Evolutionary conservation across 1,140 invertebrate species (phyloP).

Genomic region (Tetraneura akinire): DNA sequence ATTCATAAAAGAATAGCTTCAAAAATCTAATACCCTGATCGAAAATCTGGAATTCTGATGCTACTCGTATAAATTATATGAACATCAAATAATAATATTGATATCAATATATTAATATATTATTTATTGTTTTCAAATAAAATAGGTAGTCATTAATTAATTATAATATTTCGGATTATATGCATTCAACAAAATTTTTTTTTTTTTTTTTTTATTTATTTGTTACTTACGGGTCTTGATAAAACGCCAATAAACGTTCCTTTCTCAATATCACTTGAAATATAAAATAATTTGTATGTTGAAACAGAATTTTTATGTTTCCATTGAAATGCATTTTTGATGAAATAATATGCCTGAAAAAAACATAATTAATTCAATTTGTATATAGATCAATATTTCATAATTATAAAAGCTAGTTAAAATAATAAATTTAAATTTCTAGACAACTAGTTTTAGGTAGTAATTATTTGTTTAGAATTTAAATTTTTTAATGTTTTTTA

Average conservation of each 20-base stretch:
- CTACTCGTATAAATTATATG: too few relatives aligned
- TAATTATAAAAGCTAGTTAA: not conserved
- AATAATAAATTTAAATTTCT: too few relatives aligned
- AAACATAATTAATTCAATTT: not conserved
- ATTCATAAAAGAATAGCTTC: not conserved
- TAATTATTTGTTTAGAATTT: too few relatives aligned
- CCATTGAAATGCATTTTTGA: constrained; percentile 53
- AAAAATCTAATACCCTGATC: not conserved
- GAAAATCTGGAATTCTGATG: not conserved
- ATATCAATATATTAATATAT: too few relatives aligned
- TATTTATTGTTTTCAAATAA: not conserved
- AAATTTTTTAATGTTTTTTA: too few relatives aligned
- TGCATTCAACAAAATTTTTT: not conserved
- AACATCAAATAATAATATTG: too few relatives aligned
- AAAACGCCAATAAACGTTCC: constrained; percentile 53
- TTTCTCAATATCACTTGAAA: constrained; percentile 46
- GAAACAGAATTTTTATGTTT: constrained; percentile 38
- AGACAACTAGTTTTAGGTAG: too few relatives aligned
- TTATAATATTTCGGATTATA: not conserved
- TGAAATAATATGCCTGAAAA: constrained; percentile 54
- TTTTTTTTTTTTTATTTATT: too few relatives aligned
- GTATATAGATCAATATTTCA: not conserved
- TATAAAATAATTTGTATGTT: constrained; percentile 45
- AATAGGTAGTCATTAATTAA: not conserved
- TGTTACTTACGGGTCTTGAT: constrained; percentile 15